Base-by-base conservation (phyloP, 1,140 invertebrate species). In the Hypothenemus hampei region DNA sequence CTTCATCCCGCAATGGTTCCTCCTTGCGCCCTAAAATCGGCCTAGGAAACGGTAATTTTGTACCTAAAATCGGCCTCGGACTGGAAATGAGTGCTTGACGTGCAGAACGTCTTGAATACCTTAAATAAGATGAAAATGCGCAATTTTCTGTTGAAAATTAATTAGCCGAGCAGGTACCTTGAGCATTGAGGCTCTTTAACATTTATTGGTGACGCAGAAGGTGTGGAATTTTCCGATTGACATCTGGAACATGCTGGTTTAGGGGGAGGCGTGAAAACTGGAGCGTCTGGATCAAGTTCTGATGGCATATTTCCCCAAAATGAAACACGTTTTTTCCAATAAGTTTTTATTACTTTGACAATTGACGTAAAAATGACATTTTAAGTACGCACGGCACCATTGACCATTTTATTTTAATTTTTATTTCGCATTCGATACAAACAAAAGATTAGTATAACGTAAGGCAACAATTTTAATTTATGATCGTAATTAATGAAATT, bases 61-160 rank as follows among this genome's bases (percentile, higher is more conserved):
- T 65, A 7, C 66, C 68, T 13, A 68, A 41, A 24, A 68, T 69
- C n/a, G 66, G 63, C 45, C 65, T 51, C 0, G 66, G 66, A 52
- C 56, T 57, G 16, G 44, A 59, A 3, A 56, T 46, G 4, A 36
- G 37, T 13, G 36, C 15, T 20, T 50, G 44, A n/a, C 61, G 57
- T 4, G 65, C 61, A 4, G 64, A 61, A 45, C 63, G 60, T 18
- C 66, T 59, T 2, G 68, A 68, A 50, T 69, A 69, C 15, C 67
- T 52, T 19, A 39, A 41, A 43, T 43, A 23, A 29, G 0, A 4
- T 24, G n/a, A 18, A 3, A 43, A 10, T 43, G 18, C 18, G 3
- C 23, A 22, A 15, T 10, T 8, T 10, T 7, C 6, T 15, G 4
- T 4, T 11, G 10, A 21, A 41, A 3, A 7, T 4, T n/a, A n/a